phyloP scores from a whole-genome alignment of 2,797 vertebrate species.

The Diplodus puntazzo region DNA sequence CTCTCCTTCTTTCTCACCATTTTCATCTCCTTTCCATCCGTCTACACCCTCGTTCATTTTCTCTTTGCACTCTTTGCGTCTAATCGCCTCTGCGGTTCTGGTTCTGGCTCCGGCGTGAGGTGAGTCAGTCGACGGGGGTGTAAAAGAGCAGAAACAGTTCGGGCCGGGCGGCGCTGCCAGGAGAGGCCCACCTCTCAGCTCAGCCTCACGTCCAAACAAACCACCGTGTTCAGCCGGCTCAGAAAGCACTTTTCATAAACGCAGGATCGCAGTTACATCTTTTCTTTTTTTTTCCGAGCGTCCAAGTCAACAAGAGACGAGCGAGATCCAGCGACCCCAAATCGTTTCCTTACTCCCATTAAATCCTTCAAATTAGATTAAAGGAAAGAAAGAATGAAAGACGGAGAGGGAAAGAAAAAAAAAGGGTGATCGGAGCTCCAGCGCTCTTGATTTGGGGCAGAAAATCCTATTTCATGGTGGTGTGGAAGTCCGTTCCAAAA shows the following conservation, averaged over 20 bases:
- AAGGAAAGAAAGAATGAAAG: conserved; percentile 34
- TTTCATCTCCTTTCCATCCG: conserved; percentile 22
- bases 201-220: conserved; percentile 43
- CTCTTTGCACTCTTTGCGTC: conserved; percentile 22
- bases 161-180: conserved; percentile 25
- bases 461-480: conserved; percentile 86
- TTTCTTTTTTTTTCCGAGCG: neutral
- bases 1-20: neutral
- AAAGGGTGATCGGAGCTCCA: conserved; percentile 25
- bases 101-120: conserved; percentile 40
- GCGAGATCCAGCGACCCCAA: conserved; percentile 61
- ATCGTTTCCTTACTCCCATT: conserved; percentile 76
- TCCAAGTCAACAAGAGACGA: conserved; percentile 37
- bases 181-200: conserved; percentile 41
- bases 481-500: conserved; percentile 65
- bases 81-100: conserved; percentile 54
- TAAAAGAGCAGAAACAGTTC: conserved; percentile 33
- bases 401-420: neutral
- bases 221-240: conserved; percentile 13
- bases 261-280: conserved; percentile 50
- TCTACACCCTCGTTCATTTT: conserved; percentile 34
- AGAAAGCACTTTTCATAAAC: conserved; percentile 60
- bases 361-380: conserved; percentile 80
- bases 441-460: conserved; percentile 73
- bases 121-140: conserved; percentile 57